Conservation (phyloP, 2,888 invertebrate species). For the Poecilus cupreus region DNA sequence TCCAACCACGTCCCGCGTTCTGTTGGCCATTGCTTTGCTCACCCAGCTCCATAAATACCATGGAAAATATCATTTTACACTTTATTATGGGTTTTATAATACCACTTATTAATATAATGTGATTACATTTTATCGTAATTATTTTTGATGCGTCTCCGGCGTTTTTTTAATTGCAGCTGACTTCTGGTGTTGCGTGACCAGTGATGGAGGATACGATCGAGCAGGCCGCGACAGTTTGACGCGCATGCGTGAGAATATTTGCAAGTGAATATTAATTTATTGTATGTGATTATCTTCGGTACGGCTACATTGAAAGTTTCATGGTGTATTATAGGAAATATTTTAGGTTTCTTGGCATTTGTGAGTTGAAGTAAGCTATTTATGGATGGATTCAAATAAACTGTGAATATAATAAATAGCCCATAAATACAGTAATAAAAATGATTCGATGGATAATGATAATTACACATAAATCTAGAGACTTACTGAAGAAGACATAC, state of each 20-base stretch:
- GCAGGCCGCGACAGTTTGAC: slow-evolving; percentile 29
- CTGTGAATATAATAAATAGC: not conserved
- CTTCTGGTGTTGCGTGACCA: slow-evolving; percentile 66
- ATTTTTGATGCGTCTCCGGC: slow-evolving; percentile 63
- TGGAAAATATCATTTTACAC: slow-evolving; percentile 71
- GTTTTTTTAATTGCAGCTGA: slow-evolving; percentile 61
- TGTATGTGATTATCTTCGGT: slow-evolving; percentile 2
- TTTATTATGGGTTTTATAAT: slow-evolving; percentile 70
- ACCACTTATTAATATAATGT: slow-evolving; percentile 69
- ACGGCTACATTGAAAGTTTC: slow-evolving; percentile 11
- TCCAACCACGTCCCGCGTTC: slow-evolving; percentile 64
- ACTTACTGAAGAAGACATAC: no score
- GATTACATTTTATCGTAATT: slow-evolving; percentile 69
- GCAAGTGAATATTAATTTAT: slow-evolving; percentile 33
- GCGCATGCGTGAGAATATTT: slow-evolving; percentile 39
- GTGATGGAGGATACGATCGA: slow-evolving; percentile 37
- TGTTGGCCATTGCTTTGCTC: slow-evolving; percentile 62
- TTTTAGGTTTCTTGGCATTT: not conserved
- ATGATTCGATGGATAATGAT: not conserved
- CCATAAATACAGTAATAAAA: not conserved
- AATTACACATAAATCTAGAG: no score
- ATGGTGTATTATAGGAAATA: not conserved
- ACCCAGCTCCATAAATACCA: slow-evolving; percentile 66
- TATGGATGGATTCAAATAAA: not conserved
- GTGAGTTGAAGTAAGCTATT: not conserved